These are phyloP conservation scores for Lithobates sylvaticus DNA, from an alignment of 2,797 vertebrate genomes.

Conservation along the genomic window DNA sequence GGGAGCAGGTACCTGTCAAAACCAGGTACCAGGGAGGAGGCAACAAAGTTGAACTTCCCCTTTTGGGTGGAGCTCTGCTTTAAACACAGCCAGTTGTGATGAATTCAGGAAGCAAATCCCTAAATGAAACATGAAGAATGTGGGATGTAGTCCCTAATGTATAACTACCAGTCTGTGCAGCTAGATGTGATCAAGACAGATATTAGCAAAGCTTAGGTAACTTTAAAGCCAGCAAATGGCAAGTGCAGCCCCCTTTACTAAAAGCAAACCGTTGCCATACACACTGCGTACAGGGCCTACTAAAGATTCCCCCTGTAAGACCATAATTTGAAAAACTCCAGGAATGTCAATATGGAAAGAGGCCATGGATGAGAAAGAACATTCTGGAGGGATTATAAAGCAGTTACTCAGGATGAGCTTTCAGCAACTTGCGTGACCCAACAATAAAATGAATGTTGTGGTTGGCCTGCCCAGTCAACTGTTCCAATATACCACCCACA, in stretches of 20 bases:
- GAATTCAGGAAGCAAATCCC: too few species aligned
- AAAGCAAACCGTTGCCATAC: background rate
- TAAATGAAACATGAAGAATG: too few species aligned
- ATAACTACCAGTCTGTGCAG: background rate
- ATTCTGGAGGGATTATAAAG: background rate
- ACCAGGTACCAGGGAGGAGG: too few species aligned
- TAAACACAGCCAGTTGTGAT: too few species aligned
- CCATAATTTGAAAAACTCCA: background rate
- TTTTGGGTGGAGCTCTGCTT: too few species aligned
- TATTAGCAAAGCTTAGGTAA: background rate
- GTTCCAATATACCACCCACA: background rate
- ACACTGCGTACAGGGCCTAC: background rate
- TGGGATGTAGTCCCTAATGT: too few species aligned
- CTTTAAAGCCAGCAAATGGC: background rate
- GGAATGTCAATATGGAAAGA: background rate
- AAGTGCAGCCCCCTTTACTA: background rate
- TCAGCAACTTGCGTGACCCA: background rate
- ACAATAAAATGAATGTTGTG: background rate
- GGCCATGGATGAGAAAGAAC: background rate
- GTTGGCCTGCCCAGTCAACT: background rate
- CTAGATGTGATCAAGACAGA: background rate
- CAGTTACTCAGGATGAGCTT: background rate
- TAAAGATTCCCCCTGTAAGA: background rate
- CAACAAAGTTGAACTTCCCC: too few species aligned
- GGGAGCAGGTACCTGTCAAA: too few species aligned